These are phyloP conservation scores for Heterochromis multidens DNA, from an alignment of 2,113 vertebrate genomes.

Conservation along the genomic window DNA sequence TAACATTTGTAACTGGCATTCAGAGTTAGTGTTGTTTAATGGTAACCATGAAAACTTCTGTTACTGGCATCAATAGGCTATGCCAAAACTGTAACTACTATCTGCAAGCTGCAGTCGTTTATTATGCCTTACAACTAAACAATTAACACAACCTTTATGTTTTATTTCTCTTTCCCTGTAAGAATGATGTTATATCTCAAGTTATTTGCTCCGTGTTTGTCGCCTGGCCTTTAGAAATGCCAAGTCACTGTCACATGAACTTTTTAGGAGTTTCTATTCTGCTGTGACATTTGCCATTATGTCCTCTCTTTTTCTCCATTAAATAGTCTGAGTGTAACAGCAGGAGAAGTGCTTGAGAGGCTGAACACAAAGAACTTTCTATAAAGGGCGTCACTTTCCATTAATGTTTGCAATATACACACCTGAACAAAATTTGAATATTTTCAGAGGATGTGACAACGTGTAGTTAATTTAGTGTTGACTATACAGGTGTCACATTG, in stretches of 20 bases:
- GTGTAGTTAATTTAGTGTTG: not conserved
- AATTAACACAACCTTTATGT: not conserved
- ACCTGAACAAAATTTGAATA: not conserved
- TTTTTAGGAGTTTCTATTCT: constrained; percentile 2
- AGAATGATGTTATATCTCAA: not conserved
- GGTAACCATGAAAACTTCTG: not conserved
- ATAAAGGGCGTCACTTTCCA: not conserved
- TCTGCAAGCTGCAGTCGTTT: not conserved
- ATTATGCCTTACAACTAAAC: not conserved
- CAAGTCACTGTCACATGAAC: not conserved
- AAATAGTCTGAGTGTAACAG: not conserved
- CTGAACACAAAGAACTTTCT: not conserved
- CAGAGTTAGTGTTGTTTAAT: not conserved
- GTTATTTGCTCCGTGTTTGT: not conserved
- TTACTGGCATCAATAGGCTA: not conserved
- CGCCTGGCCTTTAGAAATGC: not conserved
- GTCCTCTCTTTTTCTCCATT: not conserved
- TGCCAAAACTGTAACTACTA: not conserved
- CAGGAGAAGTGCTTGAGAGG: not conserved
- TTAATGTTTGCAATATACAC: not conserved
- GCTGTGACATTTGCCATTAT: not conserved
- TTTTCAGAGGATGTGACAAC: not conserved
- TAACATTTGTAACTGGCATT: not conserved
- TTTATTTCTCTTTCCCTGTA: not conserved
- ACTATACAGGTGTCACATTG: not conserved